These are phyloP conservation scores for Chrosomus eos DNA, from an alignment of 2,797 vertebrate genomes.

Conservation along the genomic window DNA sequence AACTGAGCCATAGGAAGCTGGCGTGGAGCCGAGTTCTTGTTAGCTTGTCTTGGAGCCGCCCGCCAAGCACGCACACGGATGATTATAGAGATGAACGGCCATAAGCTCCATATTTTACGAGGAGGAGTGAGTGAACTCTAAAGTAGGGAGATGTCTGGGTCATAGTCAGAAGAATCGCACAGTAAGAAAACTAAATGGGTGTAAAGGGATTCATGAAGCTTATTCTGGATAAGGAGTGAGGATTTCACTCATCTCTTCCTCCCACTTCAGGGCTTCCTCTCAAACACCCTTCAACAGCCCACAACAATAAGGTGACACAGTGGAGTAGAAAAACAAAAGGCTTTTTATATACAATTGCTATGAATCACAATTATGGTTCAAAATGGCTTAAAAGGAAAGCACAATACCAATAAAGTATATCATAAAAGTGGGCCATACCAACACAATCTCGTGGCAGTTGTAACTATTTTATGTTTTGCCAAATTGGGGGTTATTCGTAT, in stretches of 20 bases:
- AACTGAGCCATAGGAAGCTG: conserved; percentile 60
- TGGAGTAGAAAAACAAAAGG: conserved; percentile 60
- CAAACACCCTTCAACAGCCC: conserved; percentile 60
- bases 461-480: not conserved
- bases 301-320: conserved; percentile 61
- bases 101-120: conserved; percentile 76
- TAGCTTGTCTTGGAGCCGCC: conserved; percentile 63
- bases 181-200: conserved; percentile 76
- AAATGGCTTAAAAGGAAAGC: not conserved
- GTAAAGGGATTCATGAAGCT: conserved; percentile 76
- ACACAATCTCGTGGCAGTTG: not conserved
- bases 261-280: conserved; percentile 63
- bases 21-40: conserved; percentile 67
- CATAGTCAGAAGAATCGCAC: conserved; percentile 65
- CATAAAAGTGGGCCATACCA: not conserved
- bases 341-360: not conserved
- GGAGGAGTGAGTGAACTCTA: conserved; percentile 70
- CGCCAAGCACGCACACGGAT: conserved; percentile 67
- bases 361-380: not conserved
- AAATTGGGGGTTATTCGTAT: not conserved
- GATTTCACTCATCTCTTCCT: conserved; percentile 65
- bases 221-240: conserved; percentile 76
- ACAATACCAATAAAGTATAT: not conserved
- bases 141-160: conserved; percentile 69
- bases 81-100: conserved; percentile 81